Evolutionary conservation across 1,140 invertebrate species (phyloP).

Genomic region (Argopecten irradians): DNA sequence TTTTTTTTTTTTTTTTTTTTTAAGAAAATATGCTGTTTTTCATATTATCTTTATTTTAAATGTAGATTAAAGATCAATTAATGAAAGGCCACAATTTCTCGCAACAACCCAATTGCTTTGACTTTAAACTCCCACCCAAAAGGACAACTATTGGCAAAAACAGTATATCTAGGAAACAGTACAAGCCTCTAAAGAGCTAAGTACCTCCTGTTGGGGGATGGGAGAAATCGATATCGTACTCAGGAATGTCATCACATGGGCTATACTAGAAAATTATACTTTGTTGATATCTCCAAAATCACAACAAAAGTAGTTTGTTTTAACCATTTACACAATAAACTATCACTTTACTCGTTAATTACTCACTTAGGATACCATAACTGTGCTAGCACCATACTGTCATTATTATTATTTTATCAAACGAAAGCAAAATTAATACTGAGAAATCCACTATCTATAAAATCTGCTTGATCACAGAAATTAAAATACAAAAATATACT

Average conservation of each 20-base stretch:
- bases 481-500: not conserved
- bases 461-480: not conserved
- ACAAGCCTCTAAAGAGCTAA: not conserved
- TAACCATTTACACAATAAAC: not conserved
- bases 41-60: not conserved
- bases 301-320: not conserved
- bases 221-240: not conserved
- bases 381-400: constrained; percentile 20
- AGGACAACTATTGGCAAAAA: not conserved
- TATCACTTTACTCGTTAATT: not conserved
- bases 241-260: constrained; percentile 14
- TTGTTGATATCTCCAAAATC: constrained; percentile 6
- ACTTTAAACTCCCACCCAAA: not conserved
- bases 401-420: not conserved
- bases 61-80: not conserved
- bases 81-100: not conserved
- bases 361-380: constrained; percentile 21
- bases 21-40: not conserved
- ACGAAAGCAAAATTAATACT: not conserved
- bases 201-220: constrained; percentile 1
- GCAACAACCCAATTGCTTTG: not conserved
- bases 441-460: not conserved
- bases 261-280: constrained; percentile 13
- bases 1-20: too few species aligned
- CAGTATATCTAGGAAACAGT: not conserved